Evolutionary conservation across 2,888 invertebrate genomes (phyloP).

Genomic region (Rapana venosa): DNA sequence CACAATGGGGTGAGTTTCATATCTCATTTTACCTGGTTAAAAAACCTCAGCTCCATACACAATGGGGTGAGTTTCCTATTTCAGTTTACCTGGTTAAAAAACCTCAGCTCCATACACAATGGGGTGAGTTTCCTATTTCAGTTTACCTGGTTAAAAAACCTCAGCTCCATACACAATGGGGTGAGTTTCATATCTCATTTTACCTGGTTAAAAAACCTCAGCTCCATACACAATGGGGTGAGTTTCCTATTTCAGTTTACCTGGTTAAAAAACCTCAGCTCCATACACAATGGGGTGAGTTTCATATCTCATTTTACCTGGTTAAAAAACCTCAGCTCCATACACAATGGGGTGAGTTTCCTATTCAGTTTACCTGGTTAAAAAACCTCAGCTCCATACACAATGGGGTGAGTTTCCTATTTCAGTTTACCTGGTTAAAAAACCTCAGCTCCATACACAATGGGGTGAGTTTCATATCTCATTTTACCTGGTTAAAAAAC

Average conservation of each 20-base stretch:
- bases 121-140: slow-evolving; percentile 44
- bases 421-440: slow-evolving; percentile 21
- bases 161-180: slow-evolving; percentile 70
- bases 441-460: slow-evolving; percentile 71
- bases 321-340: slow-evolving; percentile 67
- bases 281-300: slow-evolving; percentile 62
- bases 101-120: slow-evolving; percentile 71
- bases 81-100: slow-evolving; percentile 42
- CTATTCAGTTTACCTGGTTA: neutral
- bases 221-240: slow-evolving; percentile 66
- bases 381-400: slow-evolving; percentile 70
- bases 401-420: slow-evolving; percentile 51
- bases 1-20: slow-evolving; percentile 55
- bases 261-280: slow-evolving; percentile 63
- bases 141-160: slow-evolving; percentile 52
- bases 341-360: slow-evolving; percentile 58
- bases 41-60: slow-evolving; percentile 70
- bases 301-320: neutral
- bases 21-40: neutral
- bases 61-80: slow-evolving; percentile 52
- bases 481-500: slow-evolving; percentile 49
- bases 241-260: neutral
- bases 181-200: neutral
- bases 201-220: slow-evolving; percentile 58
- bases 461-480: slow-evolving; percentile 45